Conservation (phyloP, 2,888 invertebrate species). For the Folsomia candida region DNA sequence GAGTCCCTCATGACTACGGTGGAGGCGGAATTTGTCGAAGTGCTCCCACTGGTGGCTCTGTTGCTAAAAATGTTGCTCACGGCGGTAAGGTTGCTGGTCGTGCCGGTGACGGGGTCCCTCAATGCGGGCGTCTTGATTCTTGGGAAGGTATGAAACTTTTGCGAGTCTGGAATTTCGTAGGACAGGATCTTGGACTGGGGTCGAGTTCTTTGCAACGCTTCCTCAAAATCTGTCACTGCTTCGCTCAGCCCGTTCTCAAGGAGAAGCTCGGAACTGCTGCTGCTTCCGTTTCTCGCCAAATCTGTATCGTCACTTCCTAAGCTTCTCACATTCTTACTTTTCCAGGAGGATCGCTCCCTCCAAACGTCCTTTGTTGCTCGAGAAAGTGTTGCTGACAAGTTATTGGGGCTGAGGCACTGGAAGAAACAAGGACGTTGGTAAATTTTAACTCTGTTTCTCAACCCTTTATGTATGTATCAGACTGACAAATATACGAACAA, state of each 20-base stretch:
- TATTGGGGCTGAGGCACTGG: no score
- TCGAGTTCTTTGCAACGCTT: conserved; percentile 62
- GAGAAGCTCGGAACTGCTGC: conserved; percentile 23
- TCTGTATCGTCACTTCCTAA: neutral
- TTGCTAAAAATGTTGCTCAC: conserved; percentile 23
- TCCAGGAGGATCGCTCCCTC: conserved; percentile 7
- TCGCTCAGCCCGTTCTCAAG: conserved; percentile 52
- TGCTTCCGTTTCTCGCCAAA: neutral
- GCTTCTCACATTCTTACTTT: neutral
- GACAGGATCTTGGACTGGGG: conserved; percentile 37
- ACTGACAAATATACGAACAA: no score
- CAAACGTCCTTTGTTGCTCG: conserved; percentile 38
- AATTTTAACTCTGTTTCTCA: no score
- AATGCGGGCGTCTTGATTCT: conserved; percentile 34
- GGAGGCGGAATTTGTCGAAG: conserved; percentile 30
- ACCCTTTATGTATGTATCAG: no score
- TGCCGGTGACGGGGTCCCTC: conserved; percentile 24
- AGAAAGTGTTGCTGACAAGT: conserved; percentile 29
- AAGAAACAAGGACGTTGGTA: no score
- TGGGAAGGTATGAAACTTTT: conserved; percentile 49
- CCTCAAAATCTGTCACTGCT: conserved; percentile 70
- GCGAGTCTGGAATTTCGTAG: conserved; percentile 44
- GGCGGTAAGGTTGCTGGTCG: conserved; percentile 22
- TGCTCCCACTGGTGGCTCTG: conserved; percentile 31
- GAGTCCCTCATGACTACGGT: conserved; percentile 43